Base-by-base conservation (phyloP, 2,797 vertebrate genomes). In the Scleropages formosus region DNA sequence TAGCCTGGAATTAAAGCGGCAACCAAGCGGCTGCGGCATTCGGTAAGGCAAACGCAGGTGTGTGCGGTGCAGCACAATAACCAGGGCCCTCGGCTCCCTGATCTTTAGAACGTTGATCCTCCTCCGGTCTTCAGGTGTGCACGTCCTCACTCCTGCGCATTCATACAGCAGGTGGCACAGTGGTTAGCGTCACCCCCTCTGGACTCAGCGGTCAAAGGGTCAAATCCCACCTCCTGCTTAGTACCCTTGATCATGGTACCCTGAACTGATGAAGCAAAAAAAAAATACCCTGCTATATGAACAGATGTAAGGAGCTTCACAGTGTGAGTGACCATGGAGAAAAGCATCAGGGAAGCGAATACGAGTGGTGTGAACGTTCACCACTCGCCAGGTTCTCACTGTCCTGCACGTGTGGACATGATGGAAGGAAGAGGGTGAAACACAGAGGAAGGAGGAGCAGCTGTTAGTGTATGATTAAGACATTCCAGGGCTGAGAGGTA, bases 21-120 rank as follows among this genome's bases (percentile, higher is more conserved):
- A 51, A 15, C 22, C 8, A 74, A 31, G 20, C 3, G 47, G 13
- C 12, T 59, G 31, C 46, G 22, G 47, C 22, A 46, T 46, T 64
- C 46, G 39, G 24, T 47, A 46, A 26, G 69, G 26, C 6, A 12
- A 74, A 22, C 47, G 13, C 46, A 51, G 61, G 61, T 27, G 31
- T 9, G 8, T 26, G 59, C 62, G 26, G 75, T 73, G 53, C 16
- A 56, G 66, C 69, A n/a, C n/a, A n/a, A n/a, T n/a, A 71, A 56
- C 46, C 51, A 3, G 7, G 18, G 22, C 24, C 8, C 12, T 15
- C 3, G 51, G 13, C 56, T 22, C 12, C 56, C 47, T 12, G 20
- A 20, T 8, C 16, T 0, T 64, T 27, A 27, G 1, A 12, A 60
- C n/a, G 16, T 18, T 53, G 46, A 63, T 16, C 49, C 8, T 11